Conservation (phyloP, 37 sponge, comb jelly and placozoan species). For the Bolinopsis microptera region DNA sequence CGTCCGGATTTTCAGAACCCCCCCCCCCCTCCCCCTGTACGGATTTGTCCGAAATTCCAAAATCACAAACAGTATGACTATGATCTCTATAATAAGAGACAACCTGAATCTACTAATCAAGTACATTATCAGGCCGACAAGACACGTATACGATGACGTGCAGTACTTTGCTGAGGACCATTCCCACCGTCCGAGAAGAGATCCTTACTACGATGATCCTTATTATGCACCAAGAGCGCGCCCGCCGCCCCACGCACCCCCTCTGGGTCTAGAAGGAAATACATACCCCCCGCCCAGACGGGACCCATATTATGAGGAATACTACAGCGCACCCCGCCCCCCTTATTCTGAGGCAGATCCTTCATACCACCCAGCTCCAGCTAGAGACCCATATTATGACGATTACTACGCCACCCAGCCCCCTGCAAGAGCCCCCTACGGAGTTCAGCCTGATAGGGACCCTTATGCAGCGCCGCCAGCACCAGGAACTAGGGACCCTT, state of each 20-base stretch:
- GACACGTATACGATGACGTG: conserved; percentile 17
- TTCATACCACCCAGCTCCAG: neutral
- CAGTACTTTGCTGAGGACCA: conserved; percentile 11
- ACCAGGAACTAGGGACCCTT: neutral
- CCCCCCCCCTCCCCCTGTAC: no score
- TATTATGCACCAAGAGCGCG: neutral
- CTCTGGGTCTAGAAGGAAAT: neutral
- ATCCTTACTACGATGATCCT: conserved; percentile 49
- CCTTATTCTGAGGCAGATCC: neutral
- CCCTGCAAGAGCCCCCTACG: neutral
- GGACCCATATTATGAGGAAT: conserved; percentile 49
- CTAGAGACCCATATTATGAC: neutral
- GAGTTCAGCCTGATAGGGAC: neutral
- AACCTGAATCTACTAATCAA: neutral
- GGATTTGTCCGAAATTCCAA: no score
- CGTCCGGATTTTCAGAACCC: no score
- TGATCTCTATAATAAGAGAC: no score
- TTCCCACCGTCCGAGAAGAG: neutral
- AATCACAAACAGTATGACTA: no score
- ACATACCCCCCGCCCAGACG: neutral
- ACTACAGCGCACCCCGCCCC: neutral
- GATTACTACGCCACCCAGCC: neutral
- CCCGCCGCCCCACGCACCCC: neutral
- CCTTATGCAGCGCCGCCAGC: neutral
- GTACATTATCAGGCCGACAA: neutral